phyloP scores from a whole-genome alignment of 2,888 invertebrate genomes.

The Cosmia pyralina region DNA sequence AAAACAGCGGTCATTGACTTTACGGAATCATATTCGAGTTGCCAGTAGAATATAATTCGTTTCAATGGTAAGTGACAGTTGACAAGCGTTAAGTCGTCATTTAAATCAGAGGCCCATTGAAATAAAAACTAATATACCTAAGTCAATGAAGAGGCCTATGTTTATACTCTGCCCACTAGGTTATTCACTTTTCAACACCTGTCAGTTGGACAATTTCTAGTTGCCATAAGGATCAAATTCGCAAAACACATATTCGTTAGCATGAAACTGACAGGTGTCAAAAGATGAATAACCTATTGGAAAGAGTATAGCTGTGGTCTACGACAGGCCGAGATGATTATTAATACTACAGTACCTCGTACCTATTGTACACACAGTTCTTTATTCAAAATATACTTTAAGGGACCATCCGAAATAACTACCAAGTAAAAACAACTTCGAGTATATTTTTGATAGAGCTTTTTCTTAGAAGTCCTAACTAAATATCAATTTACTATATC shows the following conservation, averaged over 20 bases:
- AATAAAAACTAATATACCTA: too few species aligned
- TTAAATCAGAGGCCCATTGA: neutral
- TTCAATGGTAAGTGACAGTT: slow-evolving; percentile 35
- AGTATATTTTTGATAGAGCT: slow-evolving; percentile 42
- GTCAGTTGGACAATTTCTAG: too few species aligned
- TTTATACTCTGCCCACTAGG: too few species aligned
- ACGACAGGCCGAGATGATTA: neutral
- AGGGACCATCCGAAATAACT: slow-evolving; percentile 32
- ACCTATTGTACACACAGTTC: neutral
- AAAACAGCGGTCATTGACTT: slow-evolving; percentile 29
- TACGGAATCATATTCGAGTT: neutral
- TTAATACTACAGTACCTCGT: neutral
- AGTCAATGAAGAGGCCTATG: too few species aligned
- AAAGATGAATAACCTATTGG: too few species aligned
- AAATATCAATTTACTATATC: slow-evolving; percentile 64
- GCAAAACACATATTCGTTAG: too few species aligned
- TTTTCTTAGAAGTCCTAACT: slow-evolving; percentile 54
- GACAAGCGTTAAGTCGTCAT: slow-evolving; percentile 1
- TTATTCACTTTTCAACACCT: too few species aligned
- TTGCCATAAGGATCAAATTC: too few species aligned
- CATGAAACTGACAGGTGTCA: too few species aligned
- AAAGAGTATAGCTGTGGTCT: neutral
- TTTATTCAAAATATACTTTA: slow-evolving; percentile 14
- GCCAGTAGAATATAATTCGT: slow-evolving; percentile 15
- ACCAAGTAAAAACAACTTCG: slow-evolving; percentile 41